A percentile compares a stretch with the other conserved stretches of the same genome.
Conservation (phyloP, 2,113 vertebrate species). For the Falco punctatus region DNA sequence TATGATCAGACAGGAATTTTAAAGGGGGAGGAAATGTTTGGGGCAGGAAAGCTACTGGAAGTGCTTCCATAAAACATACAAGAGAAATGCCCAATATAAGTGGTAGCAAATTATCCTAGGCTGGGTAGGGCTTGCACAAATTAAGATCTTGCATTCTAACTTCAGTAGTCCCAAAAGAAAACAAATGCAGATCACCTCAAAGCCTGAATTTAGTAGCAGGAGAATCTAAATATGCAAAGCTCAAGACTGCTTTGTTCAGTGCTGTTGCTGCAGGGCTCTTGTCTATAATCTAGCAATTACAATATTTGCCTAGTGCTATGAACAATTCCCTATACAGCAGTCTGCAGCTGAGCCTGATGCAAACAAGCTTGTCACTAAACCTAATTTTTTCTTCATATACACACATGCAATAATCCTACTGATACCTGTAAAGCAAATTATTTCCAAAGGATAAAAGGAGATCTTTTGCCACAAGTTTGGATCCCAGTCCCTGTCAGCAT, state of each 20-base stretch:
- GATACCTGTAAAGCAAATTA: background rate
- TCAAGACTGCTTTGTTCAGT: background rate
- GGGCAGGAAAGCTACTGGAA: background rate
- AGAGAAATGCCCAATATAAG: background rate
- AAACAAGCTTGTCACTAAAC: background rate
- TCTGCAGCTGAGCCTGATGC: background rate
- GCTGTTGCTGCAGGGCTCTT: slow-evolving; percentile 22
- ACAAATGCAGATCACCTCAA: background rate
- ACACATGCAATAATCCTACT: background rate
- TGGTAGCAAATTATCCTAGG: background rate
- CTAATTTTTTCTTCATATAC: slow-evolving; percentile 1
- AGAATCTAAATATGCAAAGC: slow-evolving; percentile 37
- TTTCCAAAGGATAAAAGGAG: background rate
- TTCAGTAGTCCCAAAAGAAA: background rate
- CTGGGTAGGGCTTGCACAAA: background rate
- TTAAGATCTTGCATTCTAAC: background rate
- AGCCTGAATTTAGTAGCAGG: background rate
- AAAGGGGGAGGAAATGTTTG: background rate
- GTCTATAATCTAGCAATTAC: slow-evolving; percentile 37
- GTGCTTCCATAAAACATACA: background rate
- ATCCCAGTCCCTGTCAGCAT: background rate
- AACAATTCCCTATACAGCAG: background rate
- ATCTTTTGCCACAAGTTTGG: background rate
- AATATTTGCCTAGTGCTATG: slow-evolving; percentile 14
- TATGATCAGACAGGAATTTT: background rate